Conservation (phyloP, 2,113 vertebrate genomes). For the Lophochroa leadbeateri region DNA sequence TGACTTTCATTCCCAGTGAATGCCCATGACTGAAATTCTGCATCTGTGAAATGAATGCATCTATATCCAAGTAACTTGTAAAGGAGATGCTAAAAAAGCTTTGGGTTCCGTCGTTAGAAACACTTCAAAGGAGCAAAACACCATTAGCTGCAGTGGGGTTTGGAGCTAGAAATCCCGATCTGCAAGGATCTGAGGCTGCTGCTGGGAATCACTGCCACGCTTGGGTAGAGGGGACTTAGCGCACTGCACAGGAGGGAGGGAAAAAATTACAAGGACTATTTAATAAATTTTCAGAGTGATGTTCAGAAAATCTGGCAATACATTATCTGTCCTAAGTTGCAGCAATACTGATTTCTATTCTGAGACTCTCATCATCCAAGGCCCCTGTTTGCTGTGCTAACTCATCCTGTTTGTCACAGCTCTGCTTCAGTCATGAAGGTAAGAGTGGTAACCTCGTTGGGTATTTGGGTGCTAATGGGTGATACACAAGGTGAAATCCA, state of each 20-base stretch:
- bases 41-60: background rate
- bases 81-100: background rate
- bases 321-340: background rate
- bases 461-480: rapidly evolving
- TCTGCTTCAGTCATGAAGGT: background rate
- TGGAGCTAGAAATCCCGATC: background rate
- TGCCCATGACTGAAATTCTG: background rate
- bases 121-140: background rate
- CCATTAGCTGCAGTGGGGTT: too few species aligned
- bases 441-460: rapidly evolving
- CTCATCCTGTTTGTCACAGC: background rate
- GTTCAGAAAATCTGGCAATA: background rate
- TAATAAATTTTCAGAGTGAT: background rate
- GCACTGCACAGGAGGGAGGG: rapidly evolving
- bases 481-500: rapidly evolving
- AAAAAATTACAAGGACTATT: background rate
- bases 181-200: background rate
- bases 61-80: background rate
- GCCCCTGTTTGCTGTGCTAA: rapidly evolving
- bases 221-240: background rate
- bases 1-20: background rate
- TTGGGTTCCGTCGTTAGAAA: background rate
- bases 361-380: rapidly evolving
- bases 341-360: background rate
- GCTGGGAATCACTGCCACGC: background rate